These are phyloP conservation scores for Vanessa atalanta DNA, from an alignment of 1,140 invertebrate species.

Conservation along the genomic window DNA sequence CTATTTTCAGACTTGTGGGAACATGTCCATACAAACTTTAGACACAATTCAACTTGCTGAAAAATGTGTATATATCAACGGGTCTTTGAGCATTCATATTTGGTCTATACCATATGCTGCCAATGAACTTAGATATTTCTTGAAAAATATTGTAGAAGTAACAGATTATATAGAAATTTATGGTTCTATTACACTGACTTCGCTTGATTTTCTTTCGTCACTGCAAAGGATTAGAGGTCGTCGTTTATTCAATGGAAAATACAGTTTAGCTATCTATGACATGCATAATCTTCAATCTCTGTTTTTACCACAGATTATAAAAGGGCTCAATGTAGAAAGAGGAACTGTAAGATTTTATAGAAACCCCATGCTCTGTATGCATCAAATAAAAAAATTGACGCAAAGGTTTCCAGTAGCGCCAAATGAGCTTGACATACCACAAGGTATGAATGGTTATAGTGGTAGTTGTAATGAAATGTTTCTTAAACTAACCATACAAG, in stretches of 20 bases:
- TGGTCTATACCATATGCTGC: slow-evolving; percentile 79
- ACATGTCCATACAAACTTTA: slow-evolving; percentile 48
- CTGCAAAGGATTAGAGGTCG: slow-evolving; percentile 68
- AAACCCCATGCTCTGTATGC: slow-evolving; percentile 88
- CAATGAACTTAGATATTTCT: slow-evolving; percentile 86
- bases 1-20: slow-evolving; percentile 61
- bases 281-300: slow-evolving; percentile 86
- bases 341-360: slow-evolving; percentile 87
- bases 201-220: slow-evolving; percentile 90
- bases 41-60: slow-evolving; percentile 54
- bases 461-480: slow-evolving; percentile 56
- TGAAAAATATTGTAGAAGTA: slow-evolving; percentile 88
- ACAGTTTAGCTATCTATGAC: slow-evolving; percentile 87
- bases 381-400: slow-evolving; percentile 84
- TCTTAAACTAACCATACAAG: slow-evolving; percentile 49
- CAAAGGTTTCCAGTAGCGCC: slow-evolving; percentile 50
- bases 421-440: slow-evolving; percentile 47
- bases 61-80: slow-evolving; percentile 77
- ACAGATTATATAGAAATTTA: slow-evolving; percentile 88
- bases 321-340: slow-evolving; percentile 81
- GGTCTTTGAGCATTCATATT: slow-evolving; percentile 61
- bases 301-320: slow-evolving; percentile 77
- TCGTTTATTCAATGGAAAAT: slow-evolving; percentile 76
- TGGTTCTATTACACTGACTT: slow-evolving; percentile 86
- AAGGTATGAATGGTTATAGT: slow-evolving; percentile 63